A percentile compares a stretch with the other conserved stretches of the same genome.
phyloP scores from a whole-genome alignment of 2,888 invertebrate species.

The Ligdia adustata region DNA sequence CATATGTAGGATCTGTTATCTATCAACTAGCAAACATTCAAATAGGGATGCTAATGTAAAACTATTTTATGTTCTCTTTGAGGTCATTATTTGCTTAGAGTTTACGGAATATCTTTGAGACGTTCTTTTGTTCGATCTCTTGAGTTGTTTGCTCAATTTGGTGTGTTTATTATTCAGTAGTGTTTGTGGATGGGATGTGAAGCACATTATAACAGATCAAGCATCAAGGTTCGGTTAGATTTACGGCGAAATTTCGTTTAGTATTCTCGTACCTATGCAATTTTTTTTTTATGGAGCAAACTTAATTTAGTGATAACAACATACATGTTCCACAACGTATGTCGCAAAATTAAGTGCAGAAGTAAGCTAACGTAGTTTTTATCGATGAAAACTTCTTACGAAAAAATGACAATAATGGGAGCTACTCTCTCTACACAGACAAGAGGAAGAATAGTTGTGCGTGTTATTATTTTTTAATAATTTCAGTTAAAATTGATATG shows the following conservation, averaged over 20 bases:
- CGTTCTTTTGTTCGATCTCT: conserved; percentile 39
- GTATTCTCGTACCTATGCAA: background rate
- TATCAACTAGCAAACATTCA: conserved; percentile 48
- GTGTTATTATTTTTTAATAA: too few species aligned
- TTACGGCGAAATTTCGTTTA: conserved; percentile 1
- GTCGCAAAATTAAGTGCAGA: too few species aligned
- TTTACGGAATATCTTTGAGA: conserved; percentile 52
- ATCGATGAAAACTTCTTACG: too few species aligned
- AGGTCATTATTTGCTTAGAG: conserved; percentile 59
- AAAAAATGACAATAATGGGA: too few species aligned
- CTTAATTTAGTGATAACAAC: too few species aligned
- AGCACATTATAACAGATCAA: conserved; percentile 39
- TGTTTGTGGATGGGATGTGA: conserved; percentile 50
- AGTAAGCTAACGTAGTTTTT: too few species aligned
- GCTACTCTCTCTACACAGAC: too few species aligned
- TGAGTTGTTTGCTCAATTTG: conserved; percentile 60
- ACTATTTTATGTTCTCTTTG: conserved; percentile 73
- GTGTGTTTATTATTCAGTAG: conserved; percentile 57
- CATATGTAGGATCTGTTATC: too few species aligned
- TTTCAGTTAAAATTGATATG: too few species aligned
- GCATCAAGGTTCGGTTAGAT: conserved; percentile 7
- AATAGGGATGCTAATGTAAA: conserved; percentile 64
- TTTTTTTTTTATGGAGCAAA: too few species aligned
- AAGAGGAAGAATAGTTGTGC: too few species aligned
- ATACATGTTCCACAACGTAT: too few species aligned